These are phyloP conservation scores for Heliothis peltigera DNA, from an alignment of 2,888 invertebrate species.

Conservation along the genomic window DNA sequence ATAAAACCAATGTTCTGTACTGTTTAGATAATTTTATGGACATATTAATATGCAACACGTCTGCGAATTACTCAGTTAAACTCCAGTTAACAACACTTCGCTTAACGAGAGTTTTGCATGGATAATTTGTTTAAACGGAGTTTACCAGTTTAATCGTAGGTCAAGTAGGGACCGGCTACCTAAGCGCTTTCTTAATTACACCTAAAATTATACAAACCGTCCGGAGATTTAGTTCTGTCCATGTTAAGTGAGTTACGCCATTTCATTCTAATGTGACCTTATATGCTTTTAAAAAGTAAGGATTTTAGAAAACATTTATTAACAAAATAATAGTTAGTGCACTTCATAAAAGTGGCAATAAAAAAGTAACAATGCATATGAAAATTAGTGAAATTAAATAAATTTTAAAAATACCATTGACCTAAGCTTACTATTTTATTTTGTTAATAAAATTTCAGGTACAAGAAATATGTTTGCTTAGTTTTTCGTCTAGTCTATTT, in stretches of 20 bases:
- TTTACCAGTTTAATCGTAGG: conserved; percentile 78
- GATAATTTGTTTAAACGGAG: conserved; percentile 82
- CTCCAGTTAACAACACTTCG: conserved; percentile 62
- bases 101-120: conserved; percentile 74
- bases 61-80: conserved; percentile 74
- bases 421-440: no score
- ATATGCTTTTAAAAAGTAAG: neutral
- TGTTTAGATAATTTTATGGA: conserved; percentile 69
- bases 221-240: conserved; percentile 59
- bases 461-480: no score
- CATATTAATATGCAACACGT: conserved; percentile 76
- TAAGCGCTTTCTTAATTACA: conserved; percentile 80
- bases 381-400: no score
- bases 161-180: conserved; percentile 73
- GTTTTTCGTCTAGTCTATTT: no score
- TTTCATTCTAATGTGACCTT: conserved; percentile 18
- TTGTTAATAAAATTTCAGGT: no score
- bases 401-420: no score
- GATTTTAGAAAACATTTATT: no score
- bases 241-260: conserved; percentile 36
- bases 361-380: no score
- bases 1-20: conserved; percentile 71
- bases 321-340: no score
- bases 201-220: conserved; percentile 74
- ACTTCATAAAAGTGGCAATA: no score